These are phyloP conservation scores for Drosophila subpulchrella DNA, from an alignment of 1,140 invertebrate genomes.

Conservation along the genomic window DNA sequence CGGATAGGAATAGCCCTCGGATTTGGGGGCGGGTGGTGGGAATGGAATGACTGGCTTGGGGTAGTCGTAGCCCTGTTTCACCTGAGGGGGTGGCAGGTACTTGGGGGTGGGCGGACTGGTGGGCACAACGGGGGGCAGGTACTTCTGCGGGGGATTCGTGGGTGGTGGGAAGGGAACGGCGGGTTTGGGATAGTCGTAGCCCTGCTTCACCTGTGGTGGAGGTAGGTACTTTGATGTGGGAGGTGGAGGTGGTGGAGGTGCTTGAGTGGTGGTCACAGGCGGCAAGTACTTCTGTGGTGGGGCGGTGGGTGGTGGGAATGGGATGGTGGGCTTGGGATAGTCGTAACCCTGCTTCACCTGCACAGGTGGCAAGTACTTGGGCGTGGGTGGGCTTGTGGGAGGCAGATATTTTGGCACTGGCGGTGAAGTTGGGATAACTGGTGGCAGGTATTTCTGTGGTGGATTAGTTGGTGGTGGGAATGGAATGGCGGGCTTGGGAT, in stretches of 20 bases:
- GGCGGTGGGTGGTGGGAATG: slow-evolving; percentile 53
- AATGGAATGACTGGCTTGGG: slow-evolving; percentile 68
- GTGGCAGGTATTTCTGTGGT: slow-evolving; percentile 35
- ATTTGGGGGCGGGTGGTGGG: slow-evolving; percentile 57
- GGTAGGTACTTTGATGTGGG: slow-evolving; percentile 54
- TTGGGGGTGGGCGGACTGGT: slow-evolving; percentile 45
- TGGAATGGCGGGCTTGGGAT: slow-evolving; percentile 60
- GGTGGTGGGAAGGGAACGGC: slow-evolving; percentile 54
- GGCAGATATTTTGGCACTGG: slow-evolving; percentile 52
- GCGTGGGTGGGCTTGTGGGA: slow-evolving; percentile 51
- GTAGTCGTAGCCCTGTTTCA: slow-evolving; percentile 57
- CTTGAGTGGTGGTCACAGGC: slow-evolving; percentile 23
- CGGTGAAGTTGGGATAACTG: slow-evolving; percentile 21
- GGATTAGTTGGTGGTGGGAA: slow-evolving; percentile 47
- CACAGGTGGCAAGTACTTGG: slow-evolving; percentile 41
- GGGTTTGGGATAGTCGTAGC: slow-evolving; percentile 64
- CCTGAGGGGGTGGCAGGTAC: slow-evolving; percentile 43
- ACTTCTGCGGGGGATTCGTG: slow-evolving; percentile 35
- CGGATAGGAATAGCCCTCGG: slow-evolving; percentile 65
- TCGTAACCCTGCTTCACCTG: slow-evolving; percentile 46
- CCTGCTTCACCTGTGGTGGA: slow-evolving; percentile 46
- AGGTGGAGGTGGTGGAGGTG: slow-evolving; percentile 37
- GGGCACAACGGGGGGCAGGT: slow-evolving; percentile 46
- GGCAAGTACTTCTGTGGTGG: slow-evolving; percentile 41
- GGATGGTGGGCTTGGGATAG: slow-evolving; percentile 53